These are phyloP conservation scores for Parotia lawesii DNA, from an alignment of 2,113 vertebrate genomes.

Conservation along the genomic window DNA sequence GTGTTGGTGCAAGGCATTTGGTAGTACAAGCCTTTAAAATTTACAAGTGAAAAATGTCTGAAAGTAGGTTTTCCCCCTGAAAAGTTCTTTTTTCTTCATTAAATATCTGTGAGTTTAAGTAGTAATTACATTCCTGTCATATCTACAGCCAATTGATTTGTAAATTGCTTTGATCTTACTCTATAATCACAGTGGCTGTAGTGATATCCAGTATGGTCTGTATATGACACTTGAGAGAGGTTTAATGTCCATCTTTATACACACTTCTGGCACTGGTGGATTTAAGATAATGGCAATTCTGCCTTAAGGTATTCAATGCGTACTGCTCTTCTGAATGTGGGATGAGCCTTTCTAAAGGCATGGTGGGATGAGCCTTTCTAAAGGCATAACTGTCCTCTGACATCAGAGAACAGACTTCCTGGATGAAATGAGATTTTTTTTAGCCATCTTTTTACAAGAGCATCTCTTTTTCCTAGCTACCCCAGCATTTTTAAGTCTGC, in stretches of 20 bases:
- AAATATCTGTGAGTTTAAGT: neutral
- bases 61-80: fast-evolving
- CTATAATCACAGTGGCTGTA: neutral
- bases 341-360: neutral
- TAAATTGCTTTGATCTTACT: neutral
- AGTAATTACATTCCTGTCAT: neutral
- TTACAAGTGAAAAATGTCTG: neutral
- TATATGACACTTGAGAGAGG: neutral
- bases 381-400: neutral
- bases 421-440: neutral
- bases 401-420: neutral
- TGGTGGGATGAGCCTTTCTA: neutral
- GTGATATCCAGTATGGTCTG: neutral
- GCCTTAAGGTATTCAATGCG: neutral
- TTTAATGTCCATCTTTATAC: conserved; percentile 1
- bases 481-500: neutral
- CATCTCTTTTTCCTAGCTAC: neutral
- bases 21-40: neutral
- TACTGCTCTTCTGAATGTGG: neutral
- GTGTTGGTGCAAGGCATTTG: neutral
- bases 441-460: neutral
- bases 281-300: conserved; percentile 3
- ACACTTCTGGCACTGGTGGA: neutral
- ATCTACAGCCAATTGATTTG: neutral
- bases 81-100: neutral